Conservation (phyloP, 2,113 vertebrate genomes). For the Centropus unirufus region DNA sequence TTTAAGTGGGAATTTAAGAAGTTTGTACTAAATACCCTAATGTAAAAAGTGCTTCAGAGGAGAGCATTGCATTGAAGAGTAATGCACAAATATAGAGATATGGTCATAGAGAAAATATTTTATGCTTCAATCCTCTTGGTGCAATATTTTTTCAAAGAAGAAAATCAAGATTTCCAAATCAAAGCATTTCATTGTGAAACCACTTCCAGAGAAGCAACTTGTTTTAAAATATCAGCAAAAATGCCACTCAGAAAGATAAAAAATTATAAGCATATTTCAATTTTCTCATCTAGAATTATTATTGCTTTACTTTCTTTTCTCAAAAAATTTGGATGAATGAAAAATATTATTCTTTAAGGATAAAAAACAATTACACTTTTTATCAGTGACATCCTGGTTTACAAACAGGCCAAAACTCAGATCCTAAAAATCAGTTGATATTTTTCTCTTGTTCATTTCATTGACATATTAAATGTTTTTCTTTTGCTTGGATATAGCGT, state of each 20-base stretch:
- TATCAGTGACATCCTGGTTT: neutral
- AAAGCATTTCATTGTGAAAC: neutral
- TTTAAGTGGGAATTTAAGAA: neutral
- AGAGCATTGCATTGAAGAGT: neutral
- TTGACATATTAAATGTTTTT: constrained; percentile 24
- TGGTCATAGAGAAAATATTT: neutral
- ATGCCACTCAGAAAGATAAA: neutral
- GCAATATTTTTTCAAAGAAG: neutral
- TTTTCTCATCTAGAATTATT: neutral
- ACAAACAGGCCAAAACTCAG: neutral
- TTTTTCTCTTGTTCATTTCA: neutral
- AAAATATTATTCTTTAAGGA: neutral
- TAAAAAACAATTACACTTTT: neutral
- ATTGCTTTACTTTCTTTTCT: neutral
- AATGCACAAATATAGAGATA: neutral
- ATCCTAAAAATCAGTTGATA: neutral
- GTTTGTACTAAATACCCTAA: neutral
- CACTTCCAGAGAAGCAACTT: neutral
- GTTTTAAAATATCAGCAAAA: neutral
- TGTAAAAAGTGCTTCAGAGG: neutral
- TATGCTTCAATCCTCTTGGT: neutral
- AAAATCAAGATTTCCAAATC: neutral
- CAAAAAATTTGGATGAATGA: neutral
- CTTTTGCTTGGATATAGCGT: constrained; percentile 1
- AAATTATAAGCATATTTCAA: neutral